A percentile compares a stretch with the other conserved stretches of the same genome.
phyloP scores from a whole-genome alignment of 2,888 invertebrate genomes.

The Coronaproctus castanopsis region DNA sequence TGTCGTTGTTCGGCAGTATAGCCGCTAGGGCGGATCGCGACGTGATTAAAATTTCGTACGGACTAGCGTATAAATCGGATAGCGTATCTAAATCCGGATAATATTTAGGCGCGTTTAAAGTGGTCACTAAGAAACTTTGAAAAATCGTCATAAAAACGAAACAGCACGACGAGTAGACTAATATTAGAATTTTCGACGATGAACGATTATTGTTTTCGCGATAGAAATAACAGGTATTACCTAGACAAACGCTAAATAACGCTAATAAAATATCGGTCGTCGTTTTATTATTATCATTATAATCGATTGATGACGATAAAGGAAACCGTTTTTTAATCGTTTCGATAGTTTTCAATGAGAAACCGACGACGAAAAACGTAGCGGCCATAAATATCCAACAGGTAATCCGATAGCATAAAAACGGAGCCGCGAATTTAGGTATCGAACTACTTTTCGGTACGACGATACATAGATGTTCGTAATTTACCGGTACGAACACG shows the following conservation, averaged over 20 bases:
- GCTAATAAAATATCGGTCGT: background rate
- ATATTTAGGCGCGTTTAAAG: background rate
- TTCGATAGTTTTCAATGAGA: background rate
- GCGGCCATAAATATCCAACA: background rate
- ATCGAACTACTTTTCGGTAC: background rate
- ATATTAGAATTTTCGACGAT: background rate
- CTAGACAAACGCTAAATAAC: background rate
- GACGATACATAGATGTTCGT: background rate
- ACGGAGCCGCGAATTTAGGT: background rate
- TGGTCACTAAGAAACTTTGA: background rate
- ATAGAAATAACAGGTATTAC: no score
- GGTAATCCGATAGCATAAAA: background rate
- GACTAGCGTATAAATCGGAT: background rate
- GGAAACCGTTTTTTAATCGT: background rate
- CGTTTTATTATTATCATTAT: background rate
- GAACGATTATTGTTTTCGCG: background rate
- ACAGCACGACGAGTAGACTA: background rate
- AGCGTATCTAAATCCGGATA: background rate
- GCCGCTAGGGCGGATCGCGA: background rate
- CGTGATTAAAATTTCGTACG: background rate
- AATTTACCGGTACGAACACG: background rate
- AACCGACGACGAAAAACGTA: background rate
- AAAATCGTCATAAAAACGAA: background rate
- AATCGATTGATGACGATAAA: background rate
- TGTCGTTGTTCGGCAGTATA: no score